Conservation (phyloP, 2,797 vertebrate species). For the Acipenser oxyrinchus region DNA sequence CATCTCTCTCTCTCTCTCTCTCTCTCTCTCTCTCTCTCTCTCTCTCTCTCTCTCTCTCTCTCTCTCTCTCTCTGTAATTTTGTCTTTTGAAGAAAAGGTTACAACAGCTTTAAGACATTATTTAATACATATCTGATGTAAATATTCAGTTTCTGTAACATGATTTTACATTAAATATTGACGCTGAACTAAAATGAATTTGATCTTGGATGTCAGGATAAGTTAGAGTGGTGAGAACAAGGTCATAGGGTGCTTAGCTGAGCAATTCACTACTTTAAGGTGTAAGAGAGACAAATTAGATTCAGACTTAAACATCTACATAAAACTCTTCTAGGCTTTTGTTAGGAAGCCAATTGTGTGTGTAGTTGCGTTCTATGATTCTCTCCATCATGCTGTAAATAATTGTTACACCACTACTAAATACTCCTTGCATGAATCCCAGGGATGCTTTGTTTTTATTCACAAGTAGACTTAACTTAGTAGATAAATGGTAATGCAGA, state of each 20-base stretch:
- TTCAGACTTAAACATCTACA: no score
- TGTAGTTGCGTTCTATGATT: no score
- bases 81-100: constrained; percentile 11
- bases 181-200: constrained; percentile 20
- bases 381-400: no score
- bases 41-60: background rate
- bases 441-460: no score
- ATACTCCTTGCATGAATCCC: no score
- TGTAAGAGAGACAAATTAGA: no score
- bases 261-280: no score
- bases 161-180: constrained; percentile 31
- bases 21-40: background rate
- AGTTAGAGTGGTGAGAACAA: background rate
- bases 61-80: background rate
- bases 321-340: no score
- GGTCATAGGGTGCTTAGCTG: background rate
- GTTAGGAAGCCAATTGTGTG: no score
- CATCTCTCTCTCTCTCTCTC: background rate
- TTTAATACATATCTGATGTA: constrained; percentile 26
- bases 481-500: no score
- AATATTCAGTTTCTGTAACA: constrained; percentile 25
- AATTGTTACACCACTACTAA: no score
- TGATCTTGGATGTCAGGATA: background rate
- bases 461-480: no score
- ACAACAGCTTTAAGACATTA: constrained; percentile 22